Percentiles rank a stretch among this genome's conserved stretches.
phyloP scores from a whole-genome alignment of 2,888 invertebrate species.

The Acrobasis repandana region DNA sequence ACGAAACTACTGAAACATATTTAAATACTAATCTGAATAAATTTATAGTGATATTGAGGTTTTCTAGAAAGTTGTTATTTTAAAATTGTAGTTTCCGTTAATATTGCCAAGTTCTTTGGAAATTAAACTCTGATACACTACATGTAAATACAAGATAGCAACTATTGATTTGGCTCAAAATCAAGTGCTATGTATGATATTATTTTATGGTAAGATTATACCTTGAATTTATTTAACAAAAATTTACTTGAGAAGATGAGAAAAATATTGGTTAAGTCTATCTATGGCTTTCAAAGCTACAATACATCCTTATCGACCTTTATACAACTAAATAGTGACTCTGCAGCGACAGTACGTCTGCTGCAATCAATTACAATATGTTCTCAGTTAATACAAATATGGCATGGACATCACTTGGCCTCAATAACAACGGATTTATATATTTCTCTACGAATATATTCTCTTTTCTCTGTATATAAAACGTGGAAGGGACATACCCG shows the following conservation, averaged over 20 bases:
- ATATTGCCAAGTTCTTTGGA: not conserved
- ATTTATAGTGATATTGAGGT: no score
- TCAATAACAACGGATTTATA: not conserved
- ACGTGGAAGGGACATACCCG: no score
- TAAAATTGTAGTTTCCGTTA: not conserved
- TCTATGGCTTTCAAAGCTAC: not conserved
- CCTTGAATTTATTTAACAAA: no score
- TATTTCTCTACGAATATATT: not conserved
- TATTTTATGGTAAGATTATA: no score
- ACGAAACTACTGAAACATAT: not conserved
- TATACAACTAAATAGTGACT: not conserved
- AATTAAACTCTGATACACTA: slow-evolving; percentile 5
- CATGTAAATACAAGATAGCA: not conserved
- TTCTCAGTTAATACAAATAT: not conserved
- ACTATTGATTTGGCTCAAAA: not conserved
- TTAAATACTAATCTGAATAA: no score
- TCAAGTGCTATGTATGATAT: no score
- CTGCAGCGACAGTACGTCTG: not conserved
- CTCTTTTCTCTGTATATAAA: not conserved
- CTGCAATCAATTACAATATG: not conserved
- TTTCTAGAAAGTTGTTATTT: not conserved
- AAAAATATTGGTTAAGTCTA: not conserved
- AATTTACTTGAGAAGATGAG: not conserved
- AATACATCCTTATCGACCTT: not conserved
- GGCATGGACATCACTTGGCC: not conserved